Conservation (phyloP, 2,888 invertebrate genomes). For the Junonia oenone region DNA sequence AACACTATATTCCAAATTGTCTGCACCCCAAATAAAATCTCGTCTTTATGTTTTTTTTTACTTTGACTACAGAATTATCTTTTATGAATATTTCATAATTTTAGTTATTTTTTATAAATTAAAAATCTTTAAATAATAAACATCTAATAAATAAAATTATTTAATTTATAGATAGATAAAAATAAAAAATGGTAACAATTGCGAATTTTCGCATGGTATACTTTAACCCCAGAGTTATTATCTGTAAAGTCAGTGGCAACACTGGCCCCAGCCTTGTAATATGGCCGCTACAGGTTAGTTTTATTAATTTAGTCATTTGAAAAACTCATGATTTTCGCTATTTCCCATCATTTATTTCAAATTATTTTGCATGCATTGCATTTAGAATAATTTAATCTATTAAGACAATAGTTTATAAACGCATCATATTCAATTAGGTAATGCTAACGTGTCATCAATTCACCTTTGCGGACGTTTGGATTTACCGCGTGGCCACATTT, state of each 20-base stretch:
- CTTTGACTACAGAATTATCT: too few relatives aligned
- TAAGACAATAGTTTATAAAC: slow-evolving; percentile 6
- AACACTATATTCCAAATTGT: too few relatives aligned
- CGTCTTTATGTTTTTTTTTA: too few relatives aligned
- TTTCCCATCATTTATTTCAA: slow-evolving; percentile 27
- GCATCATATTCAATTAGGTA: slow-evolving; percentile 31
- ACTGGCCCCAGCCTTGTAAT: slow-evolving; percentile 79
- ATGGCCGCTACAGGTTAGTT: slow-evolving; percentile 88
- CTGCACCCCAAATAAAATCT: too few relatives aligned
- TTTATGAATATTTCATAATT: too few relatives aligned
- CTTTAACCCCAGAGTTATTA: slow-evolving; percentile 5
- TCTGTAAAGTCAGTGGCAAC: slow-evolving; percentile 53
- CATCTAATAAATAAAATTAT: background rate
- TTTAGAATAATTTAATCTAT: slow-evolving; percentile 15
- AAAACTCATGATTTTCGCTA: slow-evolving; percentile 42
- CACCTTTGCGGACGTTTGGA: slow-evolving; percentile 75
- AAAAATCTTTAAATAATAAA: too few relatives aligned
- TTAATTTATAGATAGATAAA: background rate
- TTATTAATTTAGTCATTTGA: slow-evolving; percentile 75
- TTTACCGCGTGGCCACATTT: slow-evolving; percentile 80
- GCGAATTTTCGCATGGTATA: slow-evolving; percentile 11
- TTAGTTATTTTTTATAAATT: too few relatives aligned
- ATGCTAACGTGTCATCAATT: slow-evolving; percentile 78
- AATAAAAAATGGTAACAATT: slow-evolving; percentile 8
- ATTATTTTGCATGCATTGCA: slow-evolving; percentile 22